These are phyloP conservation scores for Ctenicera cuprea DNA, from an alignment of 2,888 invertebrate species.

Conservation along the genomic window DNA sequence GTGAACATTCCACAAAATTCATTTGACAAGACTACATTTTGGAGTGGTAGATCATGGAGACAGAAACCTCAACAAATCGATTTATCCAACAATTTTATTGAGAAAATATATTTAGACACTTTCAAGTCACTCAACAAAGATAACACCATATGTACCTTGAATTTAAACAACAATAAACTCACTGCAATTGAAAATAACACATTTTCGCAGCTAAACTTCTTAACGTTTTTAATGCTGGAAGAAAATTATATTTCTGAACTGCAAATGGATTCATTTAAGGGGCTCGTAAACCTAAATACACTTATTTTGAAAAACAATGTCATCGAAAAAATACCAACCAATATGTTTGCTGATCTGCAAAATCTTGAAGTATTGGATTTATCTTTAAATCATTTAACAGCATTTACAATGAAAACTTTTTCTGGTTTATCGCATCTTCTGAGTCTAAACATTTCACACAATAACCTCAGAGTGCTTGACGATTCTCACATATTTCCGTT, in stretches of 20 bases:
- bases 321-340: slow-evolving; percentile 8
- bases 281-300: slow-evolving; percentile 14
- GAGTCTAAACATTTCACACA: slow-evolving; percentile 41
- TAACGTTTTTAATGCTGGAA: slow-evolving; percentile 27
- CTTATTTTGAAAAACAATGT: slow-evolving; percentile 35
- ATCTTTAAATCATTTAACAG: slow-evolving; percentile 26
- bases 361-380: slow-evolving; percentile 27
- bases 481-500: slow-evolving; percentile 33
- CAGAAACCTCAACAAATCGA: slow-evolving; percentile 10
- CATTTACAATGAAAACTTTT: slow-evolving; percentile 28
- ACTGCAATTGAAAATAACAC: slow-evolving; percentile 41
- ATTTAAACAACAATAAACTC: slow-evolving; percentile 32
- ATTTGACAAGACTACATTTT: slow-evolving; percentile 40
- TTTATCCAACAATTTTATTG: slow-evolving; percentile 38
- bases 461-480: slow-evolving; percentile 33
- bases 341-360: slow-evolving; percentile 36
- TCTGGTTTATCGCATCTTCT: slow-evolving; percentile 36
- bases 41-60: slow-evolving; percentile 36
- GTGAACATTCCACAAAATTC: slow-evolving; percentile 21
- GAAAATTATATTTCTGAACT: slow-evolving; percentile 36
- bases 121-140: slow-evolving; percentile 34
- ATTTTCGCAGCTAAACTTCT: slow-evolving; percentile 16
- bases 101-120: slow-evolving; percentile 17
- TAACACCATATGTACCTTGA: slow-evolving; percentile 14
- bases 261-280: slow-evolving; percentile 30